Conservation (phyloP, 1,140 invertebrate species). For the Pemphigus obesinymphae region DNA sequence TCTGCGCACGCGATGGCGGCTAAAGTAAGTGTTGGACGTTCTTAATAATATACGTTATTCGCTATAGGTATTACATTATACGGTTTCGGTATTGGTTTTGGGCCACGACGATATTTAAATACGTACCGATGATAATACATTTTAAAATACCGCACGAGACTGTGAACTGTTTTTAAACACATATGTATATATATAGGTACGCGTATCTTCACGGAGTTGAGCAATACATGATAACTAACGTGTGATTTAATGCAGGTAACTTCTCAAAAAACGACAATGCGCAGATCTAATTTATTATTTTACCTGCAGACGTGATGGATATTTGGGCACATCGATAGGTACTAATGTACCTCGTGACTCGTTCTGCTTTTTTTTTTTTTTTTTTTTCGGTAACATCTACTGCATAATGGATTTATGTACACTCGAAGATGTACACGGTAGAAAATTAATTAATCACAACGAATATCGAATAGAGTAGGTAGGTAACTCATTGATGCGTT, state of each 20-base stretch:
- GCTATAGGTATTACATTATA: not conserved
- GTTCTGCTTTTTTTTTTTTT: not conserved
- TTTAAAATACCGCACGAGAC: not conserved
- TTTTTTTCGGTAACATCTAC: not conserved
- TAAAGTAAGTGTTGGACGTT: conserved; percentile 8
- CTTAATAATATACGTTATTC: not conserved
- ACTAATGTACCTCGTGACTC: not conserved
- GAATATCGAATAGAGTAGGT: too few relatives aligned
- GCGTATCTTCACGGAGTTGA: not conserved
- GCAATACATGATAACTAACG: not conserved
- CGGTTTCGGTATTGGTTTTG: too few relatives aligned
- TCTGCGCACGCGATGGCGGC: not conserved
- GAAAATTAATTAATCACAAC: too few relatives aligned
- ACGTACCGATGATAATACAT: too few relatives aligned
- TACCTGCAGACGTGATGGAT: not conserved
- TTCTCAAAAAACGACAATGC: not conserved
- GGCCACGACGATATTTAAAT: too few relatives aligned
- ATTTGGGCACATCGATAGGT: not conserved
- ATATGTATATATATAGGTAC: not conserved
- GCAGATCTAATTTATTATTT: not conserved
- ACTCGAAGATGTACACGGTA: too few relatives aligned
- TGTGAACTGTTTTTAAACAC: not conserved
- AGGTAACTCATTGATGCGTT: too few relatives aligned
- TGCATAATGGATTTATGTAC: not conserved
- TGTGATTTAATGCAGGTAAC: not conserved